A percentile compares a stretch with the other conserved stretches of the same genome.
These are phyloP conservation scores for Brenthis daphne DNA, from an alignment of 2,888 invertebrate genomes.

Conservation along the genomic window DNA sequence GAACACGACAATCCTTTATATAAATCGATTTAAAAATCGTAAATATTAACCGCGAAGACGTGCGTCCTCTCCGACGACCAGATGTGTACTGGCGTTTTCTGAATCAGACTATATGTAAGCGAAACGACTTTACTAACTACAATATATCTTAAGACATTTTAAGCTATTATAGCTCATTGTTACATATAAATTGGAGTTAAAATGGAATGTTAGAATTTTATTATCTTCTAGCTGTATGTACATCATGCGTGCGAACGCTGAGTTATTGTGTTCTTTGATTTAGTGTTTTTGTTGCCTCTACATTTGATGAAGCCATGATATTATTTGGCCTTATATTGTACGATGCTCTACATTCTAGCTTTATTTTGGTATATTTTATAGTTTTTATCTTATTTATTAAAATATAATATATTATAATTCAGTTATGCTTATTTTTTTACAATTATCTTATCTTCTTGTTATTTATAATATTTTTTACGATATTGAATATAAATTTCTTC, in stretches of 20 bases:
- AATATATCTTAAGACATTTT: slow-evolving; percentile 13
- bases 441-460: too few species aligned
- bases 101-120: slow-evolving; percentile 26
- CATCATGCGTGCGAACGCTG: slow-evolving; percentile 25
- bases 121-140: slow-evolving; percentile 16
- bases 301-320: slow-evolving; percentile 15
- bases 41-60: slow-evolving; percentile 23
- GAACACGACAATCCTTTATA: slow-evolving; percentile 26
- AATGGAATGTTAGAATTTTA: slow-evolving; percentile 9
- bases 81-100: slow-evolving; percentile 28
- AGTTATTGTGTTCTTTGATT: slow-evolving; percentile 33
- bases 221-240: slow-evolving; percentile 12
- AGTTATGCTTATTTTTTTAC: too few species aligned
- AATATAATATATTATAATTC: too few species aligned
- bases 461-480: too few species aligned
- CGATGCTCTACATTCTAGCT: background rate
- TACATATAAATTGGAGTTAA: background rate
- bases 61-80: slow-evolving; percentile 17
- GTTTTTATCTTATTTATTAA: too few species aligned
- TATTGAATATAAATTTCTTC: too few species aligned
- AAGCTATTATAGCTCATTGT: slow-evolving; percentile 17
- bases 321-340: slow-evolving; percentile 20
- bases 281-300: slow-evolving; percentile 25
- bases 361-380: too few species aligned
- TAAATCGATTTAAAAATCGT: slow-evolving; percentile 29